Evolutionary conservation across 2,797 vertebrate species (phyloP).

Genomic region (Carapus acus): DNA sequence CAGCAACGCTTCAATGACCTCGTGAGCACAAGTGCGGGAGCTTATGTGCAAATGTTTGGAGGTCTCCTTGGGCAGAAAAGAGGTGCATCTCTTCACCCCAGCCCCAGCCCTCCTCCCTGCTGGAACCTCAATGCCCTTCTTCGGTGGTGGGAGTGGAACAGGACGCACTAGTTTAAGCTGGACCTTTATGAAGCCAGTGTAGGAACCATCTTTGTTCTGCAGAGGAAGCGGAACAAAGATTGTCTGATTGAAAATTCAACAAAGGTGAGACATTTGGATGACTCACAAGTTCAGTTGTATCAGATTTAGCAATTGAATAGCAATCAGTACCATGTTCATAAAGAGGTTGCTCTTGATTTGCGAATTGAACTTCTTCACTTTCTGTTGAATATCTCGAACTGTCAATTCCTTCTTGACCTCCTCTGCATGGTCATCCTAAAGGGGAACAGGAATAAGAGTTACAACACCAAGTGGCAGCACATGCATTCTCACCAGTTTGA

Average conservation of each 20-base stretch:
- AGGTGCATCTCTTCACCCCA: conserved; percentile 83
- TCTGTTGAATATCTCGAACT: conserved; percentile 80
- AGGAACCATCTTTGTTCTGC: conserved; percentile 92
- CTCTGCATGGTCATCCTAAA: conserved; percentile 84
- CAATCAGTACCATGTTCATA: conserved; percentile 85
- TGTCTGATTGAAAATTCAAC: no score
- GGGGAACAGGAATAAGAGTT: conserved; percentile 30
- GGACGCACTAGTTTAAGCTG: conserved; percentile 90
- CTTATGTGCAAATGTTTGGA: conserved; percentile 93
- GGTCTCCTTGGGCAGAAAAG: conserved; percentile 93
- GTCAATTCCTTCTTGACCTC: conserved; percentile 75
- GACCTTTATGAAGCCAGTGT: conserved; percentile 95
- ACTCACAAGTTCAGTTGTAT: no score
- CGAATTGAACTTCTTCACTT: conserved; percentile 92
- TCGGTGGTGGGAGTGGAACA: conserved; percentile 82
- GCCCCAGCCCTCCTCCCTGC: conserved; percentile 59
- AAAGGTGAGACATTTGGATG: no score
- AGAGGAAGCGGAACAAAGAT: no score
- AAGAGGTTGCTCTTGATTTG: conserved; percentile 97
- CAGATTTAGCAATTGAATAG: no score
- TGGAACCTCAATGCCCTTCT: conserved; percentile 70
- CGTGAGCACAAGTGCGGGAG: conserved; percentile 81
- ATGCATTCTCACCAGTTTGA: conserved; percentile 6
- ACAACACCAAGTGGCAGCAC: conserved; percentile 51
- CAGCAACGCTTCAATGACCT: conserved; percentile 92